Base-by-base conservation (phyloP, 2,888 invertebrate genomes). In the Epiblema foenella region DNA sequence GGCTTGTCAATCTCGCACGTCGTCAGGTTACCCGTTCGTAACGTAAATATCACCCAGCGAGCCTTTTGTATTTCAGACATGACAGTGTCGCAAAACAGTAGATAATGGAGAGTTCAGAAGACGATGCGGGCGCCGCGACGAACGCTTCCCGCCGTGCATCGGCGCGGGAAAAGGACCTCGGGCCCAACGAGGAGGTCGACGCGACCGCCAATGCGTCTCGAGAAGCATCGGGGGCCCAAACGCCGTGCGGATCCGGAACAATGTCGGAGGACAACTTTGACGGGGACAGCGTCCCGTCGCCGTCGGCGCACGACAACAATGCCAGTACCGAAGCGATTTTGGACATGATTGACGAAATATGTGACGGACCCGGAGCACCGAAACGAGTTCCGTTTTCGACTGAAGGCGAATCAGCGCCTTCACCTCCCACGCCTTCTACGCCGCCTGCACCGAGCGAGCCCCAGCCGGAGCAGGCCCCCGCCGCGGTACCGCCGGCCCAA, bases 91-190 rank as follows among this genome's bases (percentile, higher is more conserved):
- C 87, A 88, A 89, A 91, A 91, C 82, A 90, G 91, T 92, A 94
- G 93, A 94, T 94, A 93, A 94, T 94, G 93, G 93, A 94, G 91
- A 89, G 92, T 86, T 89, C 91, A 81, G 93, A 94, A 89, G 93
- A 94, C 85, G 93, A 94, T 93, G 93, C 93, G 91, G 93, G 93
- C 85, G 85, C 89, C 89, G 90, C 92, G 87, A 89, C 89, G 85
- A 90, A 85, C 87, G 91, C 92, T 90, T 91, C 93, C 93, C 89
- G 92, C 91, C 90, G 90, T 84, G 86, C 85, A 88, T 87, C 92
- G 93, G 92, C 93, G 93, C 93, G 93, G 93, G 93, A 94, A 93
- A 93, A 88, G 83, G 88, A 88, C 84, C 82, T 89, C 84, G 88
- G 84, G 78, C 86, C 83, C 85, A 84, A 86, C 79, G 90, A 89